phyloP scores from a whole-genome alignment of 2,888 invertebrate species.

The Orthosia gothica region DNA sequence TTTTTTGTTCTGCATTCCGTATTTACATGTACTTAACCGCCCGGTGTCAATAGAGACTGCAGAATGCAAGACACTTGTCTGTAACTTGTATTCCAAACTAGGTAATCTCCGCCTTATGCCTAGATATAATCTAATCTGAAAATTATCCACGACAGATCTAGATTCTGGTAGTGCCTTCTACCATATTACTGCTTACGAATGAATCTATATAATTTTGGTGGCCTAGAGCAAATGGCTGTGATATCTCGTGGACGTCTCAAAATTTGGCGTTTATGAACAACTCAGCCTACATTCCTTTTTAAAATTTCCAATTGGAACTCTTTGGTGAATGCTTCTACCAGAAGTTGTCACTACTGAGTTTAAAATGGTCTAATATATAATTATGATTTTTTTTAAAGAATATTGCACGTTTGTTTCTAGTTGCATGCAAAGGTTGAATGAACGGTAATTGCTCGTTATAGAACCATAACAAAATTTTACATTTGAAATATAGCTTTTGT shows the following conservation, averaged over 20 bases:
- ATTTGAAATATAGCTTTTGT: no score
- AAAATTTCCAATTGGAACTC: not conserved
- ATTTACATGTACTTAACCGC: not conserved
- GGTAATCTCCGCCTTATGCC: not conserved
- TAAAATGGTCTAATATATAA: no score
- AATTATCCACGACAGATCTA: not conserved
- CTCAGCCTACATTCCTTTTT: conserved; percentile 26
- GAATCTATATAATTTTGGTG: conserved; percentile 6
- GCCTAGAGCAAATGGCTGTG: conserved; percentile 27
- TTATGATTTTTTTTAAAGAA: no score
- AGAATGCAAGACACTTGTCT: conserved; percentile 16
- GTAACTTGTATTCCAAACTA: not conserved
- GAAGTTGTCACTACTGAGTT: not conserved
- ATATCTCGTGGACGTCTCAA: not conserved
- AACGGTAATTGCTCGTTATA: not conserved
- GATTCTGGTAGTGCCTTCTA: not conserved
- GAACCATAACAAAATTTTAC: not conserved
- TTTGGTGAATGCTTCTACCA: not conserved
- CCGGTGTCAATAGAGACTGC: not conserved
- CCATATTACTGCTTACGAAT: conserved; percentile 34
- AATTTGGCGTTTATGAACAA: not conserved
- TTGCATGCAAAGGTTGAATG: not conserved
- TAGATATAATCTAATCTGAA: conserved; percentile 1
- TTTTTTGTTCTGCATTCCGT: conserved; percentile 16
- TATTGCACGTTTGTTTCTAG: no score